Evolutionary conservation across 2,888 invertebrate genomes (phyloP).

Genomic region (Chrysolina haemoptera): DNA sequence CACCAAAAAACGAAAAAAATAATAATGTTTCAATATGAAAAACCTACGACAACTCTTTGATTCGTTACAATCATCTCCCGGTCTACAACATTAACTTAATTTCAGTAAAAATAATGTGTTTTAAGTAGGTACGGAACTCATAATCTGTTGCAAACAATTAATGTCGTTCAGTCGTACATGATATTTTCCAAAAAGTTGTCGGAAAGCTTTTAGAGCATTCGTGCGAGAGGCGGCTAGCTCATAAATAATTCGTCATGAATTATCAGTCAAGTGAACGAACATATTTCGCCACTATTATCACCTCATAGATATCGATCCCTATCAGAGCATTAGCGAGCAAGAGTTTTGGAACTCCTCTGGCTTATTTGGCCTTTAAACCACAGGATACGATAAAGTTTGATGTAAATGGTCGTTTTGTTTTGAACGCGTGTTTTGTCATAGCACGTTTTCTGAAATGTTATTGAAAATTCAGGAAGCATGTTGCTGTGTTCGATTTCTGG

Average conservation of each 20-base stretch:
- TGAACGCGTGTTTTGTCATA: neutral
- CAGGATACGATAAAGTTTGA: conserved; percentile 2
- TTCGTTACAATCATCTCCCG: no score
- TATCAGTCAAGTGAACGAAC: neutral
- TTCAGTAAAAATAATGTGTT: neutral
- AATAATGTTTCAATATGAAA: no score
- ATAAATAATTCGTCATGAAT: conserved; percentile 8
- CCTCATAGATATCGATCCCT: conserved; percentile 17
- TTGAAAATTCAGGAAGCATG: neutral
- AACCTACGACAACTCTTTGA: no score
- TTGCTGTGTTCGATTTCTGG: neutral
- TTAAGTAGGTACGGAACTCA: neutral
- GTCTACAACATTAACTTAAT: no score
- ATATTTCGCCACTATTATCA: conserved; percentile 6
- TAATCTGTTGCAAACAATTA: neutral
- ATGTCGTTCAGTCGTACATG: neutral
- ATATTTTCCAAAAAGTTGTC: neutral
- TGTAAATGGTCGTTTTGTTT: neutral
- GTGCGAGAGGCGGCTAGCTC: neutral
- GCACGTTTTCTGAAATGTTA: neutral
- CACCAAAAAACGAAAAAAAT: no score
- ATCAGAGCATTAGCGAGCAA: conserved; percentile 7
- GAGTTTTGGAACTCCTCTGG: conserved; percentile 3
- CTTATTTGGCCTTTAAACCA: conserved; percentile 9
- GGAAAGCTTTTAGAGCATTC: conserved; percentile 1